A percentile compares a stretch with the other conserved stretches of the same genome.
Evolutionary conservation across 2,113 vertebrate species (phyloP).

Genomic region (Corythornis cristatus): DNA sequence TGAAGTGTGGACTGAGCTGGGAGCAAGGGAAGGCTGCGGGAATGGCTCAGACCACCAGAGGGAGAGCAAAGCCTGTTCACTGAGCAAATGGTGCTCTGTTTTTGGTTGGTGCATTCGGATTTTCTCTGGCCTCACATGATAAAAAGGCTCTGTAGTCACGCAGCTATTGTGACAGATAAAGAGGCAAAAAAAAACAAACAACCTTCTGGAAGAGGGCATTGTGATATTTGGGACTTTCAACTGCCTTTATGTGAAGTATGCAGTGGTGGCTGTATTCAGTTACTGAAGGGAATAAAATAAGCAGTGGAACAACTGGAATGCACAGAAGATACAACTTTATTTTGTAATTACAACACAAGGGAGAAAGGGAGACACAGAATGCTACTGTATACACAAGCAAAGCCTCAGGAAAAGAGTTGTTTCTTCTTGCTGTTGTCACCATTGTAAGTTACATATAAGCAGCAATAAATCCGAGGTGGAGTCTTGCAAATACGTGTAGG

Average conservation of each 20-base stretch:
- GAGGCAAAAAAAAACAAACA: background rate
- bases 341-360: background rate
- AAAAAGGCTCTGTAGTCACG: background rate
- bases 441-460: background rate
- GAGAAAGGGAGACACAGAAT: background rate
- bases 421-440: background rate
- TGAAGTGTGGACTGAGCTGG: fast-evolving
- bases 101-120: background rate
- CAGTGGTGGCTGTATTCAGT: background rate
- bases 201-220: background rate
- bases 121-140: background rate
- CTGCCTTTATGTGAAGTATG: background rate
- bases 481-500: background rate
- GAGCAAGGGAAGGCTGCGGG: background rate
- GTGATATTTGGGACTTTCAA: background rate
- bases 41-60: background rate
- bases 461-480: background rate
- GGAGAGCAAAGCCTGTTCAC: constrained; percentile 17
- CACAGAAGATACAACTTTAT: background rate
- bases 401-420: background rate
- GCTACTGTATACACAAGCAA: background rate
- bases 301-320: background rate
- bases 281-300: background rate
- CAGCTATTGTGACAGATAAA: background rate
- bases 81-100: background rate